These are phyloP conservation scores for Morone chrysops DNA, from an alignment of 2,113 vertebrate species.

Conservation along the genomic window DNA sequence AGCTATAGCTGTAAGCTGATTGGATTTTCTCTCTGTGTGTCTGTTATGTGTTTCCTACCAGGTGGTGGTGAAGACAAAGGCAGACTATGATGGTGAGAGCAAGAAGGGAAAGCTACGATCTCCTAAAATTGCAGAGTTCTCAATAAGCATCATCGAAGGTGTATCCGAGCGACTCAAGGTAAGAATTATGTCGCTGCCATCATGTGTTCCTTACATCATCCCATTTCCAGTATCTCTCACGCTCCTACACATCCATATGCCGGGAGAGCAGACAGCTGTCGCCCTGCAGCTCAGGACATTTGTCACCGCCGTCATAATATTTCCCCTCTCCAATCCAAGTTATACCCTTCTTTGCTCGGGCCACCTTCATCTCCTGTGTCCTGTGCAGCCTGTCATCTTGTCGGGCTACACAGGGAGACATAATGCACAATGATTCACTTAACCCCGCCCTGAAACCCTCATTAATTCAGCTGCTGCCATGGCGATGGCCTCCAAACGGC, in stretches of 20 bases:
- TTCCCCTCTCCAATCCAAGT: conserved; percentile 1
- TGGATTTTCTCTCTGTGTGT: neutral
- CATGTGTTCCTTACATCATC: conserved; percentile 3
- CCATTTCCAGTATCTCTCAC: conserved; percentile 7
- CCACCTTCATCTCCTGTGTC: conserved; percentile 19
- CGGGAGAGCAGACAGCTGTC: conserved; percentile 19
- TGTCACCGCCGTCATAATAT: conserved; percentile 19
- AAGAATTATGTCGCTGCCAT: conserved; percentile 64
- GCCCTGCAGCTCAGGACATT: conserved; percentile 34
- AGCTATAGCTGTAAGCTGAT: neutral
- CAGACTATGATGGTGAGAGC: conserved; percentile 91
- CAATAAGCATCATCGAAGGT: conserved; percentile 93
- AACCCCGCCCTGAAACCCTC: conserved; percentile 64
- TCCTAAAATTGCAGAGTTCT: conserved; percentile 94
- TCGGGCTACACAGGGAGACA: conserved; percentile 39
- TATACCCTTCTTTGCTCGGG: neutral
- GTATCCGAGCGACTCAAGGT: conserved; percentile 96
- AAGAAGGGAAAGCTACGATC: conserved; percentile 91
- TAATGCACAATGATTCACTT: conserved; percentile 66
- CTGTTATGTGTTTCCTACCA: conserved; percentile 66
- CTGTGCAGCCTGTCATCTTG: conserved; percentile 32
- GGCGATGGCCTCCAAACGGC: conserved; percentile 68
- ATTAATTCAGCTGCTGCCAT: conserved; percentile 78
- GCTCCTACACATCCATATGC: conserved; percentile 31
- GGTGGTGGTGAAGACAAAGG: conserved; percentile 97